Evolutionary conservation across 2,113 vertebrate genomes (phyloP).

Genomic region (Butorides virescens): DNA sequence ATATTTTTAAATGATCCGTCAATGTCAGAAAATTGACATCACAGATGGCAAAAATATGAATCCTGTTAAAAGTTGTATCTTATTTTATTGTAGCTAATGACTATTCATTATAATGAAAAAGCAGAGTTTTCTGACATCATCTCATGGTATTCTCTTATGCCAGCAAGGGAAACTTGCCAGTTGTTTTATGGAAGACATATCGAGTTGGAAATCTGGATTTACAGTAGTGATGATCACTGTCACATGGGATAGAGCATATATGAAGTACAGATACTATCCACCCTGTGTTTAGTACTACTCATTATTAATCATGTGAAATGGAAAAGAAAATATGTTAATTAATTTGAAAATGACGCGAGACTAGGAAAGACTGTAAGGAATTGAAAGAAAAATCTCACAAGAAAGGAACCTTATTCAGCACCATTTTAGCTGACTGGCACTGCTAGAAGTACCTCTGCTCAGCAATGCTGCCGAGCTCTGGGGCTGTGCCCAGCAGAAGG

Average conservation of each 20-base stretch:
- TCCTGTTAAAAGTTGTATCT: not conserved
- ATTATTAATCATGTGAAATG: not conserved
- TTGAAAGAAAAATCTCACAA: not conserved
- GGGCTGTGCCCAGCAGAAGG: not conserved
- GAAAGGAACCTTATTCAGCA: not conserved
- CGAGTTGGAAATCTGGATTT: not conserved
- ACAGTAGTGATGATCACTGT: not conserved
- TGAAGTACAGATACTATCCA: not conserved
- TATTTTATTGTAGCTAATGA: not conserved
- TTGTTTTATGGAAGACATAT: not conserved
- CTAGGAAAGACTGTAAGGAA: not conserved
- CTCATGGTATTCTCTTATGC: not conserved
- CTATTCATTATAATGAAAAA: not conserved
- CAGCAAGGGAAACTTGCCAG: not conserved
- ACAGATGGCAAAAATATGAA: not conserved
- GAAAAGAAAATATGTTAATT: not conserved
- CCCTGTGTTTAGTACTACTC: not conserved
- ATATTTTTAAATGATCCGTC: not conserved
- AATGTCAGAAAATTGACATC: not conserved
- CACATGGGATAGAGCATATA: not conserved
- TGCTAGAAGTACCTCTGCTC: not conserved
- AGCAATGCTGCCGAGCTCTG: accelerated
- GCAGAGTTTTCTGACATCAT: not conserved
- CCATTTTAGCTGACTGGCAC: not conserved
- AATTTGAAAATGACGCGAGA: not conserved